Evolutionary conservation across 2,888 invertebrate species (phyloP).

Genomic region (Eupithecia centaureata): DNA sequence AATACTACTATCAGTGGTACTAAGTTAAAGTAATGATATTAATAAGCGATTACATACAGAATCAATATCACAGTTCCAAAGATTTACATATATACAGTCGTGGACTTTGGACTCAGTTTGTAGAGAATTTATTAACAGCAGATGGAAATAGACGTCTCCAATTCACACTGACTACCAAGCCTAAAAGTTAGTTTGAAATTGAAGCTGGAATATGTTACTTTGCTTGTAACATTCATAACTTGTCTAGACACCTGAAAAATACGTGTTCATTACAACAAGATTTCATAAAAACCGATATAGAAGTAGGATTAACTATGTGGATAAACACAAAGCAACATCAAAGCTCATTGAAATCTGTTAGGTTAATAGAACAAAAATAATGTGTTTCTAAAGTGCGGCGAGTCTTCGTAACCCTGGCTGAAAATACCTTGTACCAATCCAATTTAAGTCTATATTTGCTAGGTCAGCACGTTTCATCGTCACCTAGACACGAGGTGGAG

Average conservation of each 20-base stretch:
- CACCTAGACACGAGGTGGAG: not conserved
- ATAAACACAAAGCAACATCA: not conserved
- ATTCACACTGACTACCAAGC: not conserved
- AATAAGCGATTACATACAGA: too few relatives aligned
- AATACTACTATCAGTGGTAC: not conserved
- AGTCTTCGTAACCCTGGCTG: not conserved
- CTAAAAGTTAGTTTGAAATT: not conserved
- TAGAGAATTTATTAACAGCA: slow-evolving; percentile 18
- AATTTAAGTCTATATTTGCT: not conserved
- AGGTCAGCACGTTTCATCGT: not conserved
- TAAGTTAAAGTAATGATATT: not conserved
- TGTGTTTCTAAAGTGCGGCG: not conserved
- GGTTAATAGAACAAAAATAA: not conserved
- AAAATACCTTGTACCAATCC: not conserved
- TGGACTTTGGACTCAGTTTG: slow-evolving; percentile 21
- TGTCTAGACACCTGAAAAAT: not conserved
- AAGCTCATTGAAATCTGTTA: not conserved
- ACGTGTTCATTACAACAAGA: not conserved
- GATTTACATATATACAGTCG: slow-evolving; percentile 4
- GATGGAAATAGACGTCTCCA: slow-evolving; percentile 18
- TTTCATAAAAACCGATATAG: not conserved
- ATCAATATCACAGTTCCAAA: not conserved
- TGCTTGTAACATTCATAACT: not conserved
- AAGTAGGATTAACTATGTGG: not conserved
- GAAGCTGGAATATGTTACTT: not conserved